A percentile compares a stretch with the other conserved stretches of the same genome.
Conservation (phyloP, 92 coral and sea anemone genomes). For the Nematostella vectensis region DNA sequence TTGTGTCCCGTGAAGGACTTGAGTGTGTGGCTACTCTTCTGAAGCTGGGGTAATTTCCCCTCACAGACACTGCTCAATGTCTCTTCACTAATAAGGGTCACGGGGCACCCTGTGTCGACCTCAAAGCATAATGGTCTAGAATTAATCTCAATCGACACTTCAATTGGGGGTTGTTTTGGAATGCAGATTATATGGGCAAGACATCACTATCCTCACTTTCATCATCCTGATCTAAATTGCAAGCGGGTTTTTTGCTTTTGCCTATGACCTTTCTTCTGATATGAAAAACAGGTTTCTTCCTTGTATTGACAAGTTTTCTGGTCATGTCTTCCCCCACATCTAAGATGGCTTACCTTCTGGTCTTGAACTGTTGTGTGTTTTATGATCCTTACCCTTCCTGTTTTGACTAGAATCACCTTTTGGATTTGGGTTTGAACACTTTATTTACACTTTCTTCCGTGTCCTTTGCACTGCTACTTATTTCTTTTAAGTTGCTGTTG, state of each 20-base stretch:
- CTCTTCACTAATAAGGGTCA: conserved; percentile 32
- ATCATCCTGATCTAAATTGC: conserved; percentile 8
- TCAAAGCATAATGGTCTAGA: conserved; percentile 13
- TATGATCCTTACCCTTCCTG: too few relatives aligned
- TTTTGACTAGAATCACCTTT: too few relatives aligned
- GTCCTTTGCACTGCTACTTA: conserved; percentile 1
- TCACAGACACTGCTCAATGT: conserved; percentile 12
- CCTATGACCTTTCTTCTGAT: conserved; percentile 5
- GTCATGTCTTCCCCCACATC: conserved; percentile 14
- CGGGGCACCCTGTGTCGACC: conserved; percentile 28
- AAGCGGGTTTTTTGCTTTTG: conserved; percentile 1
- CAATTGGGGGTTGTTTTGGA: conserved; percentile 27
- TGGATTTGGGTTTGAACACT: conserved; percentile 10
- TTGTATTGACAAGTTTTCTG: conserved; percentile 4
- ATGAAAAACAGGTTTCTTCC: conserved; percentile 11
- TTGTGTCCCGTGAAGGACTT: conserved; percentile 26
- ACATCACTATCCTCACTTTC: conserved; percentile 9
- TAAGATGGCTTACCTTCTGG: conserved; percentile 6
- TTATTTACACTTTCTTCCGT: conserved; percentile 13
- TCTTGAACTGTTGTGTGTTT: not conserved
- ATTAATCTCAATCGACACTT: conserved; percentile 10
- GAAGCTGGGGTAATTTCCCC: conserved; percentile 4
- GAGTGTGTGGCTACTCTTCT: conserved; percentile 1
- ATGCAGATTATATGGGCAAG: conserved; percentile 13
- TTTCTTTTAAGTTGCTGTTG: conserved; percentile 19